Evolutionary conservation across 2,113 vertebrate species (phyloP), one percentile per base, ranked within the genome.

Genomic region (Pelodiscus sinensis): DNA sequence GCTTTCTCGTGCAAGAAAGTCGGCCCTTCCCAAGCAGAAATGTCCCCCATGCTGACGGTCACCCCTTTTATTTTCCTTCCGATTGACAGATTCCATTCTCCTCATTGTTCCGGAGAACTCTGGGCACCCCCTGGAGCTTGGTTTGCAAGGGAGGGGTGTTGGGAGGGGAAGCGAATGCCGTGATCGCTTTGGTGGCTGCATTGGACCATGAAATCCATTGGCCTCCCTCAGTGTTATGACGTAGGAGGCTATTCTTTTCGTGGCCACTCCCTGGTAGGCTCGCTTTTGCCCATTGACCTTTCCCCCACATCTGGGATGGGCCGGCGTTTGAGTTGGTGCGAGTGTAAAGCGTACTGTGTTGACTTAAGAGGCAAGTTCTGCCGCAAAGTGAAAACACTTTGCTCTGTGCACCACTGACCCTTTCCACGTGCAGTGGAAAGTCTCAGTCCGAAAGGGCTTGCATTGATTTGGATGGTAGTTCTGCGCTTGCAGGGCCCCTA

Each of bases 21-120:
- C 68, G 89, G 78, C 80, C 54, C 86, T 86, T 29, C 44, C 91
- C 91, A 86, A 10, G 56, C 89, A 95, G 80, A 94, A 93, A 75
- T 95, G 93, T 95, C 91, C 73, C 92, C 77, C 91, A 91, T 9
- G 65, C 65, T 90, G 56, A 94, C 84, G 7, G 71, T 94, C 92
- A 94, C n/a, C 22, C 16, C 29, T 14, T 4, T 29, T 13, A 54
- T 51, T 54, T 65, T 52, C 50, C 68, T 79, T n/a, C 8, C 54
- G 51, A 10, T 44, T 15, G 65, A 57, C 80, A 38, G 1, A 2
- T n/a, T 27, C 14, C 27, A 9, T 3, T 79, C 35, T 77, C 60
- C 68, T 83, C 9, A 0, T 80, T 77, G 80, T 89, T 77, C 31
- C 0, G 89, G 68, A 90, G 80, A 56, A 1, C 81, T 90, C 85